phyloP scores from a whole-genome alignment of 2,113 vertebrate genomes.

The Pluvianellus socialis region DNA sequence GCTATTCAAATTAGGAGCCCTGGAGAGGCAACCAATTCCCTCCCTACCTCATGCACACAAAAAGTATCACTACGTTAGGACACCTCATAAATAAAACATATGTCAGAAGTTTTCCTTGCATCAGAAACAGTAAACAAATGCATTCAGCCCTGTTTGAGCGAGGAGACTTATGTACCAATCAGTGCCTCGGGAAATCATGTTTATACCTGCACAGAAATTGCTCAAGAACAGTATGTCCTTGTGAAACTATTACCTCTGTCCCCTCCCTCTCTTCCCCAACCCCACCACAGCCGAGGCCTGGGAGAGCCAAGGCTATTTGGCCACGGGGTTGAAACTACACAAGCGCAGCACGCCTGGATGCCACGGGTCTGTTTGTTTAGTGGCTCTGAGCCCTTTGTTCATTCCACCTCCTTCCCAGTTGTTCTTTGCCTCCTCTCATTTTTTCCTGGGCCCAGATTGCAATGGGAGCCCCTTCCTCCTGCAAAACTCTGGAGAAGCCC shows the following conservation, averaged over 20 bases:
- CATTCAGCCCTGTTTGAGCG: neutral
- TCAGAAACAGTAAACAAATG: slow-evolving; percentile 27
- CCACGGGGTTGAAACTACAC: neutral
- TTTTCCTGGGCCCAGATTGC: neutral
- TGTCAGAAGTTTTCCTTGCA: neutral
- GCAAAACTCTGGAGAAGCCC: rapidly evolving
- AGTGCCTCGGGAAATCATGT: slow-evolving; percentile 21
- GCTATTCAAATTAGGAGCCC: neutral
- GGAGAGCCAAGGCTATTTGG: neutral
- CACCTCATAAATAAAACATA: slow-evolving; percentile 12
- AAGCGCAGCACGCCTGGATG: neutral
- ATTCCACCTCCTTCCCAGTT: neutral
- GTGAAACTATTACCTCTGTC: neutral
- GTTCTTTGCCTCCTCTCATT: neutral
- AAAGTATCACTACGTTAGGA: neutral
- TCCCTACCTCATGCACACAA: neutral
- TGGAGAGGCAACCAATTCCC: neutral
- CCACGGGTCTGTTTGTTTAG: neutral
- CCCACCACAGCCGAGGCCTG: neutral
- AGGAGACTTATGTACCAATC: neutral
- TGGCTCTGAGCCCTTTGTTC: neutral
- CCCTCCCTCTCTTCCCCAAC: neutral
- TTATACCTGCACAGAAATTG: slow-evolving; percentile 61
- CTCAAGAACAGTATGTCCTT: slow-evolving; percentile 45
- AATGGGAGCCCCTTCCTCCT: neutral